A percentile compares a stretch with the other conserved stretches of the same genome.
These are phyloP conservation scores for Amphipoea lucens DNA, from an alignment of 2,888 invertebrate genomes.

Conservation along the genomic window DNA sequence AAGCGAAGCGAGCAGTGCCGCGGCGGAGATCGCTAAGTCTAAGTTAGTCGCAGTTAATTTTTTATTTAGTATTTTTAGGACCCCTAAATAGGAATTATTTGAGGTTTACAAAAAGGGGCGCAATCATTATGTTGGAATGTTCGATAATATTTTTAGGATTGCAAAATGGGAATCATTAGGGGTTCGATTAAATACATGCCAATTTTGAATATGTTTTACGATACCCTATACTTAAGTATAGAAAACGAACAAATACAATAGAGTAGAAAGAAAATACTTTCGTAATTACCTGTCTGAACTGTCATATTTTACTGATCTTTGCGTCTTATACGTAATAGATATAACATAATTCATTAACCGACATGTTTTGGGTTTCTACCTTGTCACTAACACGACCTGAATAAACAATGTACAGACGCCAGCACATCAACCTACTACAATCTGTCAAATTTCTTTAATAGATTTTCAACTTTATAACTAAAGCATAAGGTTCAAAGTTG, in stretches of 20 bases:
- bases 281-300: background rate
- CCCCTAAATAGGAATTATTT: too few relatives aligned
- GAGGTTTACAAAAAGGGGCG: too few relatives aligned
- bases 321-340: slow-evolving; percentile 26
- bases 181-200: background rate
- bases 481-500: too few relatives aligned
- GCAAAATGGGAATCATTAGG: background rate
- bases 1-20: too few relatives aligned
- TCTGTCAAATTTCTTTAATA: too few relatives aligned
- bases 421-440: too few relatives aligned
- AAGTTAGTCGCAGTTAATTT: too few relatives aligned
- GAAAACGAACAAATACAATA: background rate
- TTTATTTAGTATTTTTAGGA: too few relatives aligned
- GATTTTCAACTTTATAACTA: too few relatives aligned
- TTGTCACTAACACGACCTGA: slow-evolving; percentile 9
- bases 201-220: background rate
- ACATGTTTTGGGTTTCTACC: slow-evolving; percentile 19
- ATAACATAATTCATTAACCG: slow-evolving; percentile 10
- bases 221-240: background rate
- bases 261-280: background rate
- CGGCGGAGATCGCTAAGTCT: too few relatives aligned
- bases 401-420: background rate
- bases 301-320: slow-evolving; percentile 22
- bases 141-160: too few relatives aligned
- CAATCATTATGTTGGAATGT: background rate